Percentiles rank a stretch among this genome's conserved stretches.
These are phyloP conservation scores for Solea senegalensis DNA, from an alignment of 2,113 vertebrate species.

Conservation along the genomic window DNA sequence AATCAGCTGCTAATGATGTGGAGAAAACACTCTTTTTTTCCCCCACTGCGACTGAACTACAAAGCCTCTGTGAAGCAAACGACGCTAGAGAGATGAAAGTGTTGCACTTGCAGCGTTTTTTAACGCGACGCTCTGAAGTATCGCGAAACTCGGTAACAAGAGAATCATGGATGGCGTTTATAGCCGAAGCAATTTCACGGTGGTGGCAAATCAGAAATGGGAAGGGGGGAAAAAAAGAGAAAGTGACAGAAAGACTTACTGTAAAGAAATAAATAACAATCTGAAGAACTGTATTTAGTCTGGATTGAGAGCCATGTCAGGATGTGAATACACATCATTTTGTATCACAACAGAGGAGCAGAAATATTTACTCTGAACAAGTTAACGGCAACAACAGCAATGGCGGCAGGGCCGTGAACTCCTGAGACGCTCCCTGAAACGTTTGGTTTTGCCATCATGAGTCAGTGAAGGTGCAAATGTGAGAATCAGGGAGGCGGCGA, in stretches of 20 bases:
- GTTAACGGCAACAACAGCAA: constrained; percentile 66
- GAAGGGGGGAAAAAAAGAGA: background rate
- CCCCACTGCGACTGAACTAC: background rate
- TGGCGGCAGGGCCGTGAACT: constrained; percentile 42
- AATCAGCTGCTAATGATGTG: constrained; percentile 46
- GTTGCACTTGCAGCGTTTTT: background rate
- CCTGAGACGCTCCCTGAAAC: constrained; percentile 42
- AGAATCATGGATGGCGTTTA: constrained; percentile 32
- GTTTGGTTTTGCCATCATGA: constrained; percentile 40
- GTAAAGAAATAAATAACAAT: constrained; percentile 24
- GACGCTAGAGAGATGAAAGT: too few relatives aligned
- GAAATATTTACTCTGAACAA: constrained; percentile 60
- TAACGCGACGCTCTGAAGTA: background rate
- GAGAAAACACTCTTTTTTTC: constrained; percentile 24
- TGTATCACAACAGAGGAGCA: constrained; percentile 63
- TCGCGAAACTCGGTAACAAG: constrained; percentile 11
- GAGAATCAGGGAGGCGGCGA: constrained; percentile 5
- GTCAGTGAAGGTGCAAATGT: background rate
- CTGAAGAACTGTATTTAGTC: constrained; percentile 65
- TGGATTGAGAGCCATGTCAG: constrained; percentile 37
- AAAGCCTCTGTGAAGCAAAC: constrained; percentile 2
- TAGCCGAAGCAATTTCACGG: constrained; percentile 52
- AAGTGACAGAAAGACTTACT: constrained; percentile 35
- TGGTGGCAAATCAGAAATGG: constrained; percentile 44
- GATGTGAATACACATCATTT: constrained; percentile 56